Base-by-base conservation (phyloP, 2,797 vertebrate species). In the Todus mexicanus region DNA sequence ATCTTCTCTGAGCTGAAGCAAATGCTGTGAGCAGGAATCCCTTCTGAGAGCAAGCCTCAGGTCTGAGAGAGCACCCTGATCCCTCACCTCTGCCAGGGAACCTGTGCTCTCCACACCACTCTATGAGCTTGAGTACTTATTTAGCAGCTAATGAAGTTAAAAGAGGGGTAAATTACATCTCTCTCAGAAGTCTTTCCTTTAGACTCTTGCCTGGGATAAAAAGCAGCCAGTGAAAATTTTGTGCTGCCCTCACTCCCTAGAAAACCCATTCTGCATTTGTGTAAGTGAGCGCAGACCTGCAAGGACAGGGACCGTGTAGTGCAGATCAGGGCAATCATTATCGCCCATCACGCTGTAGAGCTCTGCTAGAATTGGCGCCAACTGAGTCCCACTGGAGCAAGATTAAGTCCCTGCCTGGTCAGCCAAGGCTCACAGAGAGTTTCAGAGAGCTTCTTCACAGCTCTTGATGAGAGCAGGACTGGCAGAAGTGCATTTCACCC, bases 271-370 rank as follows among this genome's bases (percentile, higher is more conserved):
- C 51, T 40, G 22, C 10, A 1, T n/a, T 43, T 72, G 40, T 40
- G 47, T 17, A 45, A 17, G 14, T 4, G 29, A 80, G 48, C 21
- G 2, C 50, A 53, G 83, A 54, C 18, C 37, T 19, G 16, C 45
- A 25, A 29, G 38, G 66, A 22, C 56, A 63, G 61, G 33, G 70
- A 83, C 25, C 6, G 2, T 1, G 13, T 1, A 54, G 54, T 4
- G 12, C 50, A 50, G 40, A 71, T 20, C 25, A 75, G 57, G n/a
- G 48, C n/a, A 71, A 33, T 8, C 50, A 45, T 50, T 47, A 35
- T 11, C 2, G 0, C 43, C 37, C 9, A 1, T 48, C 47, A 31
- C 2, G 3, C 12, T 42, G 15, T 3, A 42, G 45, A 53, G 9
- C 50, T 56, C 26, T 53, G 48, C 53, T 57, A 33, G 33, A 80